Evolutionary conservation across 2,113 vertebrate species (phyloP), one percentile per base, ranked within the genome.

Genomic region (Pimephales promelas): DNA sequence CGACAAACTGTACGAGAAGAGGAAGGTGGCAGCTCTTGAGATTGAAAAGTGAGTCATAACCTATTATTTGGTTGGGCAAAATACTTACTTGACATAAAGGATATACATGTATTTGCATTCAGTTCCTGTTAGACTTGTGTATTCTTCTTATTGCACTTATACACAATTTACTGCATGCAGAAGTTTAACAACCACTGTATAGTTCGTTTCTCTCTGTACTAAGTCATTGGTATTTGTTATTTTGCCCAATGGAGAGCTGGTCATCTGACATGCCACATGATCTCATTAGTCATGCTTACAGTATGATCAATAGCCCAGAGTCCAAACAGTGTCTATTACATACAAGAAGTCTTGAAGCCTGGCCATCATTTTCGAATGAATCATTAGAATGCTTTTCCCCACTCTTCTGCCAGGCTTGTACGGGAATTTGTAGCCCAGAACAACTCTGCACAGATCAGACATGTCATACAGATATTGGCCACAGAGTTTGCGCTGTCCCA

Each of bases 381-480:
- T n/a, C n/a, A n/a, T n/a, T n/a, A n/a, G n/a, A n/a, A 20, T 74
- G 28, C 16, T 13, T 24, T 86, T 14, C 54, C 28, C 3, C 75
- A 40, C 49, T 81, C 2, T 71, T 56, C 14, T 10, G 6, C 2
- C 88, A 97, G 96, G 90, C 92, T 99, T 85, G 98, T 99, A 8
- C 93, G 98, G 10, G 98, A 99, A 90, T 99, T 99, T 26, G 98
- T 99, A 84, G 96, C 97, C 80, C 98, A 99, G 91, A 99, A 98
- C 93, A 99, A 97, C 90, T 94, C 95, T 0, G 93, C 95, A n/a
- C 98, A 99, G 86, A 99, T 99, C 88, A 95, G 96, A 34, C 97
- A 99, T 20, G 96, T 99, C 22, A 99, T 99, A 92, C 97, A 96
- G 92, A 97, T 97, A 81, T 92, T 99, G 84, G 97, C 98, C 0